A percentile compares a stretch with the other conserved stretches of the same genome.
These are phyloP conservation scores for human (Homo sapiens) DNA, from an alignment of 2,113 vertebrate genomes.

Conservation along the genomic window GRCh38 chr14:60453501-60454000, in stretches of 20 bases:
- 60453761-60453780: background rate
- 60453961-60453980: background rate
- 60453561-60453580: background rate
- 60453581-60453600: background rate
- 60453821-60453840: constrained; percentile 4
- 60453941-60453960: constrained; percentile 11
- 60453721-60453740: background rate
- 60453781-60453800: constrained; percentile 1
- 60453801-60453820: background rate
- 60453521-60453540: background rate
- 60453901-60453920: background rate
- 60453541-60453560: constrained; percentile 4
- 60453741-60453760: constrained; percentile 9
- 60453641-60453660: background rate
- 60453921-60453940: background rate
- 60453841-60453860: background rate
- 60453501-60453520: background rate
- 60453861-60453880: background rate
- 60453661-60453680: constrained; percentile 23
- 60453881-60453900: background rate
- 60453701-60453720: constrained; percentile 26
- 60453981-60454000: background rate
- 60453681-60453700: constrained; percentile 36
- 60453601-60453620: background rate
- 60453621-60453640: background rate